Conservation (phyloP, 2,113 vertebrate genomes). For the Chelonoidis abingdonii region DNA sequence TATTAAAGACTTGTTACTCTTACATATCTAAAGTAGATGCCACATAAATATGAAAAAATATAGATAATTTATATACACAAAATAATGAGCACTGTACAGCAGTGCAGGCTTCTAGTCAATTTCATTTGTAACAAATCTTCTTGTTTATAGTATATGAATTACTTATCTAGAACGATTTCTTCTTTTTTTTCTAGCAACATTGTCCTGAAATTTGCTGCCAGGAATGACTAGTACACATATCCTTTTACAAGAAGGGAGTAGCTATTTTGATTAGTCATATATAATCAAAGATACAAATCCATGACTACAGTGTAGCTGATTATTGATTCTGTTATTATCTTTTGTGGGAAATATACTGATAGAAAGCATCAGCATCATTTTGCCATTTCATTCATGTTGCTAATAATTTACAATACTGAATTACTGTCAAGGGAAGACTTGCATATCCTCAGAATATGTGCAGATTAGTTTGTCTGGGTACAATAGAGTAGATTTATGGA, state of each 20-base stretch:
- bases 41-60: neutral
- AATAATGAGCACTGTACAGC: neutral
- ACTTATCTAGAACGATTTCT: neutral
- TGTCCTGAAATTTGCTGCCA: neutral
- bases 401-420: neutral
- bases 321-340: constrained; percentile 24
- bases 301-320: neutral
- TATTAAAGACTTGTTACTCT: neutral
- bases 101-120: neutral
- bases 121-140: neutral
- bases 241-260: neutral
- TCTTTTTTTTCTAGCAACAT: neutral
- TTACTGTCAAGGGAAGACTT: neutral
- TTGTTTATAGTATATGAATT: neutral
- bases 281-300: neutral
- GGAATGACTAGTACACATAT: neutral
- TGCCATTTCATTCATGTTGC: neutral
- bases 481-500: neutral
- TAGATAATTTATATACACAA: neutral
- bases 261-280: neutral
- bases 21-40: neutral
- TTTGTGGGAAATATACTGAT: neutral
- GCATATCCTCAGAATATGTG: accelerated
- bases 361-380: neutral
- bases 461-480: neutral